Conservation (phyloP, 2,888 invertebrate genomes). For the Lottia gigantea region DNA sequence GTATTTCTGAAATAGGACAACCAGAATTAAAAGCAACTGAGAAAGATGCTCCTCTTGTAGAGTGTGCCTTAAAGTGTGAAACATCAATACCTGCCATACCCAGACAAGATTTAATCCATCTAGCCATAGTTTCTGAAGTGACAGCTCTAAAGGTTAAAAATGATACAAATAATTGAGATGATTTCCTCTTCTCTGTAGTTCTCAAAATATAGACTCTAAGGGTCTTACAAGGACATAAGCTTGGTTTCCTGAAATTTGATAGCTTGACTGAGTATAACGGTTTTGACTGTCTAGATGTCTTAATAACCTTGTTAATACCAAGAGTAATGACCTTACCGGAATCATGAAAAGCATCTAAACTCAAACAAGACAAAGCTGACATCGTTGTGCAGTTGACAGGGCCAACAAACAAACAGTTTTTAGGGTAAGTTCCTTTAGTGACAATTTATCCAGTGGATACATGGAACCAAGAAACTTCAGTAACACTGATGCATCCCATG, state of each 20-base stretch:
- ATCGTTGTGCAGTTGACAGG: not conserved
- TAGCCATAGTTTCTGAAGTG: no score
- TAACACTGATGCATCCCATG: slow-evolving; percentile 28
- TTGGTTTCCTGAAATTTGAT: not conserved
- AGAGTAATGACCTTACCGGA: not conserved
- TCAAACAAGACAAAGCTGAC: not conserved
- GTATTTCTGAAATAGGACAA: no score
- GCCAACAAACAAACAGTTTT: slow-evolving; percentile 15
- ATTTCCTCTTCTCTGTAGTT: no score
- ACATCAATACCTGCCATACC: no score
- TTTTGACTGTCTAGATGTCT: not conserved
- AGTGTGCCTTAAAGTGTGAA: no score
- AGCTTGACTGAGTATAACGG: not conserved
- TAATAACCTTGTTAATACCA: slow-evolving; percentile 2
- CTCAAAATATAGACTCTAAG: not conserved
- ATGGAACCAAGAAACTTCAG: slow-evolving; percentile 19
- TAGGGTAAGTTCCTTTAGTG: slow-evolving; percentile 27
- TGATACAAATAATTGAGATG: no score
- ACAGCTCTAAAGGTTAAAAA: no score
- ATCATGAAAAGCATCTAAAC: not conserved
- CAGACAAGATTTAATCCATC: no score
- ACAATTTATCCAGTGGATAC: slow-evolving; percentile 12
- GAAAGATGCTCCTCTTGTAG: no score
- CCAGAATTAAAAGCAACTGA: no score
- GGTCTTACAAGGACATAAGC: not conserved